Evolutionary conservation across 2,888 invertebrate genomes (phyloP).

Genomic region (Synanthedon myopaeformis): DNA sequence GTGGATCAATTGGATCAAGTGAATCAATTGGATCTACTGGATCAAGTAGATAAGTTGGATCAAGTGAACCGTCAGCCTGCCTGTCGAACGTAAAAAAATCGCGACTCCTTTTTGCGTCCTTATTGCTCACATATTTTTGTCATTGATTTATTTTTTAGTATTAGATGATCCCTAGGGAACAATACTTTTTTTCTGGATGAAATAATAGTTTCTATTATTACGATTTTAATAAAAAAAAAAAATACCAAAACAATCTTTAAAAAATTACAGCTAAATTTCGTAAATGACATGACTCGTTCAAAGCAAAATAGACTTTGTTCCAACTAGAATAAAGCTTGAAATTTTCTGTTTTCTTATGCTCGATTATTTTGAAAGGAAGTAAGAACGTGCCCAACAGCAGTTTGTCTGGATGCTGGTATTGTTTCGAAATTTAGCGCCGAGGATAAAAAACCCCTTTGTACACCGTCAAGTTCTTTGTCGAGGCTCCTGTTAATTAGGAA

Average conservation of each 20-base stretch:
- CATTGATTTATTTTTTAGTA: too few species aligned
- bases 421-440: conserved; percentile 28
- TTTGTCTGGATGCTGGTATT: conserved; percentile 37
- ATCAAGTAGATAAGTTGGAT: too few species aligned
- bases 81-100: too few species aligned
- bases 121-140: too few species aligned
- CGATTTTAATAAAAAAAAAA: too few species aligned
- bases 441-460: conserved; percentile 25
- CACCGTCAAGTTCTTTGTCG: neutral
- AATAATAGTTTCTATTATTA: too few species aligned
- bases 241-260: neutral
- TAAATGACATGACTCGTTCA: neutral
- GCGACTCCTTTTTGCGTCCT: too few species aligned
- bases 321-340: neutral
- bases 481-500: neutral
- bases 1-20: too few species aligned
- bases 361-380: neutral
- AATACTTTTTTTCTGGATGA: too few species aligned
- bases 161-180: too few species aligned
- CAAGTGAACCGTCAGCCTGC: too few species aligned
- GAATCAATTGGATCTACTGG: too few species aligned
- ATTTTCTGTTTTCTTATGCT: neutral
- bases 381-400: conserved; percentile 52
- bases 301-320: neutral
- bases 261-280: neutral